Evolutionary conservation across 2,113 vertebrate species (phyloP), one percentile per base, ranked within the genome.

Genomic region (Taxidea taxus): DNA sequence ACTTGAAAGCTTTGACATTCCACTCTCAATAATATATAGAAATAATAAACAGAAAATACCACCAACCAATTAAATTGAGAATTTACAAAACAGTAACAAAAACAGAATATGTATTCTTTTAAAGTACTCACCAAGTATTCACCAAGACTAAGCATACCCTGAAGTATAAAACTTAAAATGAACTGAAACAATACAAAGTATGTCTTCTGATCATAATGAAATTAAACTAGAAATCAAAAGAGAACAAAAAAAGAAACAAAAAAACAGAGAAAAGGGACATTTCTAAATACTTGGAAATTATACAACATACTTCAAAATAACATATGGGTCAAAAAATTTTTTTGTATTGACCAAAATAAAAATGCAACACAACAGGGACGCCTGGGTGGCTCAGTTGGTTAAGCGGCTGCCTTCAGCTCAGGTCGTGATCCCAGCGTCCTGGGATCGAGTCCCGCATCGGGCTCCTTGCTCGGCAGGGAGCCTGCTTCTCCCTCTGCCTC

Each of bases 81-180:
- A 78, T 49, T 86, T 86, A 89, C 15, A 97, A 91, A 82, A 97
- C n/a, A 96, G 75, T 89, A 96, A 85, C n/a, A 58, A 88, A 96
- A 85, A 2, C 39, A 96, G 42, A 96, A 37, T 47, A 92, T 37
- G 3, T 29, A 42, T 80, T 90, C 4, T 90, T 95, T 93, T 60
- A 78, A 95, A 90, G 44, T 31, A 68, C n/a, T 93, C 60, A 78
- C 66, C 49, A 77, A 85, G 56, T 3, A 83, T 27, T 94, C 31
- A 85, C 29, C 21, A 66, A 91, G 68, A 42, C 10, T 62, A 23
- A 78, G 7, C 5, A 77, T 39, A 78, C 10, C 51, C 0, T 78
- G 20, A 87, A 80, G 42, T 58, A 90, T 70, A 60, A 49, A 49
- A 80, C 47, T 70, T 90, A 27, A 90, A 27, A 92, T 96, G 42